Evolutionary conservation across 64 coral and sea anemone genomes (phyloP).

Genomic region (Montipora sp.): DNA sequence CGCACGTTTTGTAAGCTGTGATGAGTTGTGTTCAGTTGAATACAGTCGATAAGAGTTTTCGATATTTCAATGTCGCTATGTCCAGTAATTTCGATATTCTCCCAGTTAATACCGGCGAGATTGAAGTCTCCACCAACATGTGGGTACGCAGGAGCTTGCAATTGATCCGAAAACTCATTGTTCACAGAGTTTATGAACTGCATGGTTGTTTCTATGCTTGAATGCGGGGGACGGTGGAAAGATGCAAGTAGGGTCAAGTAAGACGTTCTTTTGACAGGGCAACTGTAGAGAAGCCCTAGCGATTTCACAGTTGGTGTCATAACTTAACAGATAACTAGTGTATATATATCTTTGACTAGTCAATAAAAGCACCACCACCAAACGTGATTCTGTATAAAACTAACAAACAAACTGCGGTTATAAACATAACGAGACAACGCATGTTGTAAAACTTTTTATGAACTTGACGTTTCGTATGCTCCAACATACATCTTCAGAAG

Average conservation of each 20-base stretch:
- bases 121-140: constrained; percentile 42
- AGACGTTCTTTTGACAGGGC: constrained; percentile 7
- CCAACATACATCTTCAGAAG: too few species aligned
- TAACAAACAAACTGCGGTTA: too few species aligned
- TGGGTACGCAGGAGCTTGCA: constrained; percentile 24
- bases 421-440: too few species aligned
- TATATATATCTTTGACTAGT: too few species aligned
- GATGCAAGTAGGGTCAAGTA: not conserved
- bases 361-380: too few species aligned
- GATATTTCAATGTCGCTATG: constrained; percentile 47
- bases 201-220: constrained; percentile 12
- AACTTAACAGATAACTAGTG: not conserved
- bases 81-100: constrained; percentile 22
- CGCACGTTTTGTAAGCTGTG: constrained; percentile 15
- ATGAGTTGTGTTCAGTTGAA: constrained; percentile 9
- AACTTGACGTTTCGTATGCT: too few species aligned
- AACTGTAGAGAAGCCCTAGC: constrained; percentile 40
- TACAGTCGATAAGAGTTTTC: constrained; percentile 25
- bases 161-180: constrained; percentile 12
- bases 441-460: too few species aligned
- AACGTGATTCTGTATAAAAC: too few species aligned
- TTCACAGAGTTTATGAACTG: constrained; percentile 46
- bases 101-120: constrained; percentile 51
- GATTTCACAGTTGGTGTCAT: constrained; percentile 44
- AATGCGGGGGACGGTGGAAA: constrained; percentile 1